These are phyloP conservation scores for Ctenopoma multispine DNA, from an alignment of 2,797 vertebrate species.

Conservation along the genomic window DNA sequence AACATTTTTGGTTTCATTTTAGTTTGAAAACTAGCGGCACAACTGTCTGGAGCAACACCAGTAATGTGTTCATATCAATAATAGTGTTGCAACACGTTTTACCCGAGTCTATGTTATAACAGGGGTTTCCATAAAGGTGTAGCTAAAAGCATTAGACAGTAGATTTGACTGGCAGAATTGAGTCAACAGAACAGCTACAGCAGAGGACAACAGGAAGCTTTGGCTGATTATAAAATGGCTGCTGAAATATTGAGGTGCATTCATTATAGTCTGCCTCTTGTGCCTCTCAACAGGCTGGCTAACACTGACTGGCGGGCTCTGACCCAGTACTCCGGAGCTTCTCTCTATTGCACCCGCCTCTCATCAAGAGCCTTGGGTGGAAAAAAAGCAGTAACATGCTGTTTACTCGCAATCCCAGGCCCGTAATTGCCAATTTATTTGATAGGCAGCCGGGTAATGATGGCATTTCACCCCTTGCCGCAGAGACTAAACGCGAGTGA, in stretches of 20 bases:
- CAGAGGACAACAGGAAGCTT: constrained; percentile 45
- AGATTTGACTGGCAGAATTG: constrained; percentile 49
- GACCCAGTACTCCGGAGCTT: constrained; percentile 87
- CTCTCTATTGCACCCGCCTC: constrained; percentile 86
- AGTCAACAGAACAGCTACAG: constrained; percentile 15
- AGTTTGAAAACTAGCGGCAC: constrained; percentile 38
- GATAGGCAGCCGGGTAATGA: constrained; percentile 99
- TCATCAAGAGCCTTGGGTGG: constrained; percentile 83
- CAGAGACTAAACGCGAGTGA: constrained; percentile 96
- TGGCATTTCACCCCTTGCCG: constrained; percentile 96
- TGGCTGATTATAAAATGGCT: constrained; percentile 49
- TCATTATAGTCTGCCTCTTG: constrained; percentile 87
- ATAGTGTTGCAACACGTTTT: constrained; percentile 13
- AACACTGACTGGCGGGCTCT: constrained; percentile 79
- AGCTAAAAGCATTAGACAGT: constrained; percentile 7
- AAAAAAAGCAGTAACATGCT: constrained; percentile 89
- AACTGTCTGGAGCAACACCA: constrained; percentile 45
- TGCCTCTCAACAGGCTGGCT: constrained; percentile 87
- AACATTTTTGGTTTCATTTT: constrained; percentile 62
- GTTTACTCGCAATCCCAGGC: constrained; percentile 96
- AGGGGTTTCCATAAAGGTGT: constrained; percentile 4
- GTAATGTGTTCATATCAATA: constrained; percentile 30
- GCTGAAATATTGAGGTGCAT: constrained; percentile 77
- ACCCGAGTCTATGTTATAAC: background rate
- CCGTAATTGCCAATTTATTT: constrained; percentile 99